Conservation (phyloP, 1,140 invertebrate genomes). For the Amphibalanus amphitrite region DNA sequence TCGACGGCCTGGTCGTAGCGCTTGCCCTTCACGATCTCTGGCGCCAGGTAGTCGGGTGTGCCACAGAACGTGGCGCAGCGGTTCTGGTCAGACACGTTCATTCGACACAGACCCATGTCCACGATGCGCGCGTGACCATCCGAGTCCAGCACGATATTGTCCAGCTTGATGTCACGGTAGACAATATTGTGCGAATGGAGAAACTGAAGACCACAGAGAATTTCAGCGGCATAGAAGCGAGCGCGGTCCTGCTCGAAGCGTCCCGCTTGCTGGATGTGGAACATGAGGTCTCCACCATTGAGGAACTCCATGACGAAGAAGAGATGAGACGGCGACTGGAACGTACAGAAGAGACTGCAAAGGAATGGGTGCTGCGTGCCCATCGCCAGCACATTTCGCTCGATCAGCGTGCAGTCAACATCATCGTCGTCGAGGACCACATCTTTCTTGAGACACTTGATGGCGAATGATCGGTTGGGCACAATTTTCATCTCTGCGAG, state of each 20-base stretch:
- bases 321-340: conserved; percentile 92
- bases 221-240: conserved; percentile 90
- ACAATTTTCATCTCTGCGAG: conserved; percentile 71
- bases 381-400: conserved; percentile 84
- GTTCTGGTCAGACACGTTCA: conserved; percentile 65
- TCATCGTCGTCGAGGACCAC: conserved; percentile 96
- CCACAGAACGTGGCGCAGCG: conserved; percentile 74
- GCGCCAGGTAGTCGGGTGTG: conserved; percentile 98
- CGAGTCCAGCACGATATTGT: conserved; percentile 92
- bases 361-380: conserved; percentile 97
- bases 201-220: conserved; percentile 85
- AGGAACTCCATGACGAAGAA: conserved; percentile 99
- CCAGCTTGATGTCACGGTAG: conserved; percentile 91
- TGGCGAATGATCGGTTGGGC: conserved; percentile 83
- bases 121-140: conserved; percentile 96
- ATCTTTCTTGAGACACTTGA: conserved; percentile 97
- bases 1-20: conserved; percentile 96
- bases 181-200: conserved; percentile 85
- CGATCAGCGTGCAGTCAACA: conserved; percentile 94
- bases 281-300: conserved; percentile 98
- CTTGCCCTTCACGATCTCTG: conserved; percentile 88
- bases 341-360: conserved; percentile 94
- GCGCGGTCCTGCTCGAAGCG: conserved; percentile 77
- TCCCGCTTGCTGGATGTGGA: conserved; percentile 91
- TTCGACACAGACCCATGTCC: conserved; percentile 99